Evolutionary conservation across 2,797 vertebrate genomes (phyloP), one percentile per base, ranked within the genome.

Genomic region (Pipistrellus nathusii): DNA sequence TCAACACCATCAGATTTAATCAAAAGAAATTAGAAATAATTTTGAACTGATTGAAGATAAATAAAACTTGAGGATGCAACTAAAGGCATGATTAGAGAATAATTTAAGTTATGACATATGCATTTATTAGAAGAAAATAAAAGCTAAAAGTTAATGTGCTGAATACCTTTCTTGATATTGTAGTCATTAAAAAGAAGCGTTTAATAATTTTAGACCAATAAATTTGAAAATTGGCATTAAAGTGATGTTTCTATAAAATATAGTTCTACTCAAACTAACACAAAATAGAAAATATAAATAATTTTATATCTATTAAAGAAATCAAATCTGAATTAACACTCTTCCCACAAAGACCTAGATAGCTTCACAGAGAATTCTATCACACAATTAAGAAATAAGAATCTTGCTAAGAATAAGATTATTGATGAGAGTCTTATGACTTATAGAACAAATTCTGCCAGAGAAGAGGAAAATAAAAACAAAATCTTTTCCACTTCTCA

Each of bases 111-210:
- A 82, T 69, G 35, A 90, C 13, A 71, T 55, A 66, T 51, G 11
- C 8, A 81, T 44, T 91, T 84, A 62, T 17, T 95, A 2, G 30
- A 77, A 64, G 41, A 82, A 90, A 88, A 90, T 48, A 75, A 90
- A 73, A 94, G 7, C 25, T 92, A 14, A 81, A 55, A 84, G 46
- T 68, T 32, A 94, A 69, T 51, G 1, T 62, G 9, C 18, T 85
- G 76, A 44, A 27, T 7, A 38, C 48, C 64, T 80, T 57, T 57
- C 38, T 44, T 72, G 32, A 90, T 66, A 85, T 9, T 59, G 1
- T 3, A 69, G 7, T 64, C 23, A 82, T 38, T 89, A 59, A 68
- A 92, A 93, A 62, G 3, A 71, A 89, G 13, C 9, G n/a, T 13
- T n/a, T 21, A 41, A 88, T 35, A 68, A 64, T 32, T n/a, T 69